Percentiles rank a stretch among this genome's conserved stretches.
Conservation (phyloP, 2,113 vertebrate genomes). For the Gallinago paraguaiae region DNA sequence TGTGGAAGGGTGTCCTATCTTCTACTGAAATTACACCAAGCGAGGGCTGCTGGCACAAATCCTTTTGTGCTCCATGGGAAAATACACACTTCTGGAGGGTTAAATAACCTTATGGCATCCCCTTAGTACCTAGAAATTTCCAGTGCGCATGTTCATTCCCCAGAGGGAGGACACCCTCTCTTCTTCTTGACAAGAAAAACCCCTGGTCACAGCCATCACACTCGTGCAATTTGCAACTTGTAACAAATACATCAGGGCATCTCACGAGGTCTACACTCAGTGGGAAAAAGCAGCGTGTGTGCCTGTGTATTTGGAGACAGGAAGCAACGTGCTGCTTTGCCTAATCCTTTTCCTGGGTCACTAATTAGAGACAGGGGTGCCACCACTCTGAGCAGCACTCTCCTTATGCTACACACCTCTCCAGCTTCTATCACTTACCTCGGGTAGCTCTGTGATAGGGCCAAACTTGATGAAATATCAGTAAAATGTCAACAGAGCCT, state of each 20-base stretch:
- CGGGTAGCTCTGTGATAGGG: not conserved
- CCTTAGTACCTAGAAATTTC: not conserved
- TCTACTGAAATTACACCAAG: not conserved
- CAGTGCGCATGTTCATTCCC: not conserved
- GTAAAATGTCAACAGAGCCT: conserved; percentile 31
- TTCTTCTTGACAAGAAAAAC: not conserved
- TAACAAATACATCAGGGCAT: not conserved
- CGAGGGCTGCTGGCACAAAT: not conserved
- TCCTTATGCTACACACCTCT: not conserved
- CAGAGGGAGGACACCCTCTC: not conserved
- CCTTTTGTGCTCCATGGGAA: not conserved
- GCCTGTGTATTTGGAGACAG: not conserved
- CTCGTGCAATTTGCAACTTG: not conserved
- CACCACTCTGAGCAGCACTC: not conserved
- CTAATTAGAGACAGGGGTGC: not conserved
- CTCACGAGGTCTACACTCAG: not conserved
- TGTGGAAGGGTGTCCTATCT: not conserved
- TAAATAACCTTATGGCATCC: not conserved
- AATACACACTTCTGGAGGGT: not conserved
- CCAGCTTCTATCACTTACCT: not conserved
- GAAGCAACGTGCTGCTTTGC: not conserved
- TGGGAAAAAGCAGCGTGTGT: fast-evolving
- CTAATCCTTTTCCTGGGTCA: not conserved
- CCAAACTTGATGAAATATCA: not conserved
- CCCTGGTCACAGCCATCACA: not conserved